A percentile compares a stretch with the other conserved stretches of the same genome.
Conservation (phyloP, 1,140 invertebrate genomes). For the Tetragnatha versicolor region DNA sequence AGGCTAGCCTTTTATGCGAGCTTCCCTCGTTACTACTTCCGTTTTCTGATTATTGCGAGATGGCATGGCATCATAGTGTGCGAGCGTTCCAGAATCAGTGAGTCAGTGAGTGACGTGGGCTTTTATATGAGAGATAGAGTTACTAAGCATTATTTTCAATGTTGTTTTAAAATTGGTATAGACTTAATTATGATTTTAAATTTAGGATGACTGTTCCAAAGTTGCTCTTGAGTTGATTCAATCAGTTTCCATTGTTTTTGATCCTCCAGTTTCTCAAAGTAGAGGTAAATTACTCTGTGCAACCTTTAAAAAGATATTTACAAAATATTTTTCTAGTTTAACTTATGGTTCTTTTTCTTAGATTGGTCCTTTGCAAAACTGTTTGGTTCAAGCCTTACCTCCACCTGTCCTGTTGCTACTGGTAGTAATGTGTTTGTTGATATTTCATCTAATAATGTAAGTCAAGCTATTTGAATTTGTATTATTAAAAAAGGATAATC, state of each 20-base stretch:
- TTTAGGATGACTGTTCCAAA: constrained; percentile 70
- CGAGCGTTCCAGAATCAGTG: too few species aligned
- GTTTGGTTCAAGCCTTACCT: constrained; percentile 82
- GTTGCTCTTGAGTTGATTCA: constrained; percentile 80
- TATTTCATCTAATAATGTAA: constrained; percentile 67
- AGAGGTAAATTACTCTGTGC: constrained; percentile 67
- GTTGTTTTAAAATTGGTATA: too few species aligned
- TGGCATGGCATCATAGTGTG: too few species aligned
- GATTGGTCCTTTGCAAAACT: constrained; percentile 86
- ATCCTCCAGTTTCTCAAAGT: constrained; percentile 66
- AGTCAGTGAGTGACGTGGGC: too few species aligned
- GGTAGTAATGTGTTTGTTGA: constrained; percentile 85
- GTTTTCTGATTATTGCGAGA: too few species aligned
- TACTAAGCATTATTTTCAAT: too few species aligned
- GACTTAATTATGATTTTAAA: too few species aligned
- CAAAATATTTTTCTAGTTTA: neutral
- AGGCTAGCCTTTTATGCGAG: too few species aligned
- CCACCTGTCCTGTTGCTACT: constrained; percentile 79
- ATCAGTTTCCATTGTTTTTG: constrained; percentile 85
- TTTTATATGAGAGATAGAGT: too few species aligned
- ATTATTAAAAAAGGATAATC: too few species aligned
- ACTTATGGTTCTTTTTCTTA: constrained; percentile 52
- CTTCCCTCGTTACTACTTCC: too few species aligned
- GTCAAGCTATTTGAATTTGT: neutral
- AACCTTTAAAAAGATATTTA: neutral